Conservation (phyloP, 1,140 invertebrate genomes). For the Bombus ignitus region DNA sequence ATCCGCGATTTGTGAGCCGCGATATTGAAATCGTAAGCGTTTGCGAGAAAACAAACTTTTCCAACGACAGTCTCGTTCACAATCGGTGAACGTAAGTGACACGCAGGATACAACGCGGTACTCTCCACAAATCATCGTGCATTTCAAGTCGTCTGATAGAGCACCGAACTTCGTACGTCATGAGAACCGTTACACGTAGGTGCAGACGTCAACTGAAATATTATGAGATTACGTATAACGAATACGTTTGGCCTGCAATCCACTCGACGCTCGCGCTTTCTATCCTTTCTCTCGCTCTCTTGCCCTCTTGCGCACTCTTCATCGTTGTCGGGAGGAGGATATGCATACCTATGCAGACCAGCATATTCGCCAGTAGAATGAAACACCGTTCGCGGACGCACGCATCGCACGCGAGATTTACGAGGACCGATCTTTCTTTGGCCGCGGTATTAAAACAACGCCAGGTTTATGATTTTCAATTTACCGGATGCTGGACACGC, state of each 20-base stretch:
- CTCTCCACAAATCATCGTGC: conserved; percentile 58
- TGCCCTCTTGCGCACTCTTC: neutral
- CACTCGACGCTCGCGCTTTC: conserved; percentile 57
- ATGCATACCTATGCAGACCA: neutral
- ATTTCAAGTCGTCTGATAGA: conserved; percentile 52
- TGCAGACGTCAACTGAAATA: conserved; percentile 68
- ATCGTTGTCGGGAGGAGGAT: neutral
- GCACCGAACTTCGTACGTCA: conserved; percentile 58
- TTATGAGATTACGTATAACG: conserved; percentile 69
- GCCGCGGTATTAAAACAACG: conserved; percentile 61
- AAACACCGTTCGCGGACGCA: conserved; percentile 42
- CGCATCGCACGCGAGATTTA: conserved; percentile 60
- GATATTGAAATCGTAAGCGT: neutral
- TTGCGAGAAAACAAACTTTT: neutral
- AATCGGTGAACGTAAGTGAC: conserved; percentile 61
- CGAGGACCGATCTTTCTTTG: conserved; percentile 57
- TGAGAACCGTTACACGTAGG: conserved; percentile 49
- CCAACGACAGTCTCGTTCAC: conserved; percentile 1
- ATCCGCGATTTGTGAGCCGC: no score
- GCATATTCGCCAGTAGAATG: conserved; percentile 3
- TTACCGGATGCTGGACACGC: conserved; percentile 61
- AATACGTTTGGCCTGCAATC: conserved; percentile 62
- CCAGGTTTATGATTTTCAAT: conserved; percentile 67
- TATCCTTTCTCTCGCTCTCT: neutral
- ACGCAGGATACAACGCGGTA: conserved; percentile 30